phyloP scores from a whole-genome alignment of 2,888 invertebrate genomes.

The Leistus spinibarbis region DNA sequence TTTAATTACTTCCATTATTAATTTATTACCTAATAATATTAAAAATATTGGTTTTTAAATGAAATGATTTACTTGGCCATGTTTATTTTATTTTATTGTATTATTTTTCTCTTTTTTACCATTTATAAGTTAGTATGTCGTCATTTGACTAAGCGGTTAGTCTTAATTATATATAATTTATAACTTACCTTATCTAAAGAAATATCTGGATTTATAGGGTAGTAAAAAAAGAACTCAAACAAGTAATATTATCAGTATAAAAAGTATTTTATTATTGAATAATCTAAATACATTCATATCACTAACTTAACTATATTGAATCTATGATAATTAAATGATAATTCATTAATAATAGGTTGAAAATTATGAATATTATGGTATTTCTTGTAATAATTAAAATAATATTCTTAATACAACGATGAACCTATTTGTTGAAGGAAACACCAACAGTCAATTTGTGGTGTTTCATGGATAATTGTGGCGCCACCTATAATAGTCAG shows the following conservation, averaged over 20 bases:
- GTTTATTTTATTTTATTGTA: too few species aligned
- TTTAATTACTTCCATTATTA: too few species aligned
- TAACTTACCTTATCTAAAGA: background rate
- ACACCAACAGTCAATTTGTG: slow-evolving; percentile 12
- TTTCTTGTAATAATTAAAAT: slow-evolving; percentile 27
- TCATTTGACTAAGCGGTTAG: too few species aligned
- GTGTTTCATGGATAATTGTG: slow-evolving; percentile 10
- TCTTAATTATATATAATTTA: too few species aligned
- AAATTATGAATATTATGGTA: slow-evolving; percentile 38
- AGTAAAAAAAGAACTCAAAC: background rate
- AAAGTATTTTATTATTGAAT: slow-evolving; percentile 37
- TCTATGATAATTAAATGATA: slow-evolving; percentile 13
- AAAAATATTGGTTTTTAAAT: too few species aligned
- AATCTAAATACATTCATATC: slow-evolving; percentile 39
- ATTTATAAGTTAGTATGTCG: too few species aligned
- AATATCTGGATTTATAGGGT: too few species aligned
- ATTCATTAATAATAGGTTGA: slow-evolving; percentile 36
- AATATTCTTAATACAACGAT: slow-evolving; percentile 32
- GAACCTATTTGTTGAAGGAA: slow-evolving; percentile 31
- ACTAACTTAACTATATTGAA: slow-evolving; percentile 26
- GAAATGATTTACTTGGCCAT: too few species aligned
- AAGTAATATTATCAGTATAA: slow-evolving; percentile 25
- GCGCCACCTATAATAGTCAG: background rate
- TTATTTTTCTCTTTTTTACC: too few species aligned
- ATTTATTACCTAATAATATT: too few species aligned